phyloP scores from a whole-genome alignment of 2,797 vertebrate species.

The Sylvia borin region DNA sequence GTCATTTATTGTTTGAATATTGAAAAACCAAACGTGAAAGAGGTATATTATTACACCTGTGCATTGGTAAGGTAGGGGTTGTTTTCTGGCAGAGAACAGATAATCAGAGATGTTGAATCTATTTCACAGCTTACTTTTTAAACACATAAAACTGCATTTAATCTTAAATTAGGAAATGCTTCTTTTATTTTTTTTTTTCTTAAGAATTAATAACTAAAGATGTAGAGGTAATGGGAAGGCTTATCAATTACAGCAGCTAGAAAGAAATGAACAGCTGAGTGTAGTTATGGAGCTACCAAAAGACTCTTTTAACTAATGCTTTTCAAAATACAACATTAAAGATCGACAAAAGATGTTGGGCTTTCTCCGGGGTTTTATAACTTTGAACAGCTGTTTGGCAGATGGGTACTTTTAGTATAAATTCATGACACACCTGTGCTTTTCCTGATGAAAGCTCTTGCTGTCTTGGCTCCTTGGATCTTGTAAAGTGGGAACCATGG shows the following conservation, averaged over 20 bases:
- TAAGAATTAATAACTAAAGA: not conserved
- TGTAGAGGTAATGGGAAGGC: not conserved
- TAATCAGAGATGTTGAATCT: not conserved
- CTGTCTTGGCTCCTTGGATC: not conserved
- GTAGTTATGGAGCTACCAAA: not conserved
- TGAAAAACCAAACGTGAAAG: not conserved
- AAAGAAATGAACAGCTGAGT: not conserved
- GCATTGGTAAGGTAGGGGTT: not conserved
- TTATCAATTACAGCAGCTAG: not conserved
- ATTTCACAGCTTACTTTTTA: not conserved
- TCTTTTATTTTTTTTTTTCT: too few relatives aligned
- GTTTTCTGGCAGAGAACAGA: not conserved
- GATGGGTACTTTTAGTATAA: not conserved
- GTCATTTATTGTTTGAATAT: not conserved
- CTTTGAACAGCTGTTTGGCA: not conserved
- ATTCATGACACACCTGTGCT: not conserved
- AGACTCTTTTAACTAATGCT: not conserved
- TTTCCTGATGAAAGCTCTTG: not conserved
- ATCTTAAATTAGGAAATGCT: not conserved
- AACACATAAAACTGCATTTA: not conserved
- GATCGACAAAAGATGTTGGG: not conserved
- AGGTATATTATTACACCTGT: not conserved
- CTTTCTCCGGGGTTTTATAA: not conserved
- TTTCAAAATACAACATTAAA: not conserved
- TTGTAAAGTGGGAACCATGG: rapidly evolving